Evolutionary conservation across 2,113 vertebrate species (phyloP).

Genomic region (Oncorhynchus keta): DNA sequence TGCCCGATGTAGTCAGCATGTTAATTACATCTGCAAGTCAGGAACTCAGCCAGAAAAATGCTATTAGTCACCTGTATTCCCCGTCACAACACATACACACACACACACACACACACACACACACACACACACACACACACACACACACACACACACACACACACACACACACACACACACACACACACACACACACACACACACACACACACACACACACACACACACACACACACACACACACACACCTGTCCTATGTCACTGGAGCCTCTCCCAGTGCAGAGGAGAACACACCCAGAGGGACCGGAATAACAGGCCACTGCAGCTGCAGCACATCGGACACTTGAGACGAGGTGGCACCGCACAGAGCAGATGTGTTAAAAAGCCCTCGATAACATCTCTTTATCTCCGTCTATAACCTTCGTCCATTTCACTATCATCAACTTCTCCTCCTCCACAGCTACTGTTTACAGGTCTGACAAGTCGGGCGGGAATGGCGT

Average conservation of each 20-base stretch:
- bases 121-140: too few relatives aligned
- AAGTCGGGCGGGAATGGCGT: constrained; percentile 35
- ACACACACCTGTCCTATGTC: constrained; percentile 41
- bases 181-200: too few relatives aligned
- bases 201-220: too few relatives aligned
- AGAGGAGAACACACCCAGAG: constrained; percentile 68
- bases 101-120: too few relatives aligned
- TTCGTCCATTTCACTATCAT: constrained; percentile 50
- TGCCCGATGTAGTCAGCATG: too few relatives aligned
- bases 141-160: too few relatives aligned
- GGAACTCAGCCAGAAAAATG: not conserved
- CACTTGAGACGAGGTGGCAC: constrained; percentile 69
- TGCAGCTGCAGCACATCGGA: constrained; percentile 67
- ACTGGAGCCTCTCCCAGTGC: constrained; percentile 40
- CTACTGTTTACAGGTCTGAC: not conserved
- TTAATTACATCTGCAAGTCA: too few relatives aligned
- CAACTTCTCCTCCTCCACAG: constrained; percentile 42
- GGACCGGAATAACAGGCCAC: constrained; percentile 79
- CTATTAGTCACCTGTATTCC: not conserved
- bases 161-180: too few relatives aligned
- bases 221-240: too few relatives aligned
- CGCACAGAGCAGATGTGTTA: constrained; percentile 50
- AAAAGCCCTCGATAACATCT: constrained; percentile 41
- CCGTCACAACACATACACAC: constrained; percentile 1
- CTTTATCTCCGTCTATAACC: constrained; percentile 57